A percentile compares a stretch with the other conserved stretches of the same genome.
These are phyloP conservation scores for Rhadina sibilatrix DNA, from an alignment of 2,113 vertebrate species.

Conservation along the genomic window DNA sequence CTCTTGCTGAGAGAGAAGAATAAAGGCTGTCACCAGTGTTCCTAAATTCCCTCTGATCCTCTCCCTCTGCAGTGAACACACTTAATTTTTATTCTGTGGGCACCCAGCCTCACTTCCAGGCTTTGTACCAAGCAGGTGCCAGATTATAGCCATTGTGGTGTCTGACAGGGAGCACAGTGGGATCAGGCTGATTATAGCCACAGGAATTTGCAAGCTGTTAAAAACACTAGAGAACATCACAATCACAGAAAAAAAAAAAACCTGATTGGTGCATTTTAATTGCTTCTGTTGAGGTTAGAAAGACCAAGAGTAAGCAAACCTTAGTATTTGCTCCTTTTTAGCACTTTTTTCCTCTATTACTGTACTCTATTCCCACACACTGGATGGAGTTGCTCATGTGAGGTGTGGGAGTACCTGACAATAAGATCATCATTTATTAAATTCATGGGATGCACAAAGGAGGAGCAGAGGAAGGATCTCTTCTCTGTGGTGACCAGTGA, in stretches of 20 bases:
- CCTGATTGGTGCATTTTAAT: slow-evolving; percentile 26
- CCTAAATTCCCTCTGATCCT: slow-evolving; percentile 43
- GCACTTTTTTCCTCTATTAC: neutral
- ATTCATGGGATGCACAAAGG: neutral
- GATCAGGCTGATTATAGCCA: slow-evolving; percentile 62
- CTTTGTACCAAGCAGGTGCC: slow-evolving; percentile 70
- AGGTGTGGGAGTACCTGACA: neutral
- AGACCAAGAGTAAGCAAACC: slow-evolving; percentile 7
- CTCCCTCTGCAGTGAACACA: neutral
- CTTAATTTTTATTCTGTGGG: slow-evolving; percentile 61
- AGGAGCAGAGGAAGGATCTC: neutral
- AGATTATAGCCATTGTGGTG: slow-evolving; percentile 61
- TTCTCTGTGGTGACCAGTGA: neutral
- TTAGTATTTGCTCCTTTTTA: neutral
- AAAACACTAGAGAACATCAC: slow-evolving; percentile 37
- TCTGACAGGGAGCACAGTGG: slow-evolving; percentile 63
- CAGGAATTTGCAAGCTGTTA: slow-evolving; percentile 64
- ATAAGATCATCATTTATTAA: neutral
- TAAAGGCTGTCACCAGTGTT: slow-evolving; percentile 42
- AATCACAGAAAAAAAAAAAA: neutral
- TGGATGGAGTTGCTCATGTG: neutral
- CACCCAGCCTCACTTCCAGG: slow-evolving; percentile 47
- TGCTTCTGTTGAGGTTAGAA: neutral
- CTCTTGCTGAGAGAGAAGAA: slow-evolving; percentile 56
- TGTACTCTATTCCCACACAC: neutral